phyloP scores from a whole-genome alignment of 2,113 vertebrate species.

The Podocnemis expansa region DNA sequence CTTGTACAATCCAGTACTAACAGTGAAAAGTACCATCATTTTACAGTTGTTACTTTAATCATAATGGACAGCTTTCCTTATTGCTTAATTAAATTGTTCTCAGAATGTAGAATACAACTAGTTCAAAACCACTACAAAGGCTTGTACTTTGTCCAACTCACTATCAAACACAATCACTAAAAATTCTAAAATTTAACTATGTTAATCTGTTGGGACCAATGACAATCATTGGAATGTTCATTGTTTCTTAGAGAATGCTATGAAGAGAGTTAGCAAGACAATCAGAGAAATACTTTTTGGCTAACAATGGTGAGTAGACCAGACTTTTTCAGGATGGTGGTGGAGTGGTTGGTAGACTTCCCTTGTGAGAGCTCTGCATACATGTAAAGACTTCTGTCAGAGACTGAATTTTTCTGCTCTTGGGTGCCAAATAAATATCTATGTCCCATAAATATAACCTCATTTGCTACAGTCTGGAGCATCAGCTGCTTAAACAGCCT shows the following conservation, averaged over 20 bases:
- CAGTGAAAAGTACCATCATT: background rate
- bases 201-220: background rate
- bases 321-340: rapidly evolving
- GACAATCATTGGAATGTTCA: background rate
- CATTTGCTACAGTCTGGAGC: background rate
- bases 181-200: background rate
- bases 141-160: background rate
- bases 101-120: background rate
- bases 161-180: background rate
- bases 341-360: background rate
- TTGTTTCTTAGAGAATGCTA: background rate
- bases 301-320: background rate
- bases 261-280: background rate
- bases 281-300: background rate
- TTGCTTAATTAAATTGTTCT: background rate
- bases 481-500: background rate
- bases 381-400: background rate
- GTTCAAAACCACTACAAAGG: background rate
- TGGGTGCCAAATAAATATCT: background rate
- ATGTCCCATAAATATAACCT: background rate
- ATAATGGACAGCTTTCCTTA: background rate
- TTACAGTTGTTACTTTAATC: background rate
- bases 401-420: background rate
- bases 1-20: background rate
- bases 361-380: background rate